Conservation (phyloP, 2,113 vertebrate genomes). For the Danionella cerebrum region DNA sequence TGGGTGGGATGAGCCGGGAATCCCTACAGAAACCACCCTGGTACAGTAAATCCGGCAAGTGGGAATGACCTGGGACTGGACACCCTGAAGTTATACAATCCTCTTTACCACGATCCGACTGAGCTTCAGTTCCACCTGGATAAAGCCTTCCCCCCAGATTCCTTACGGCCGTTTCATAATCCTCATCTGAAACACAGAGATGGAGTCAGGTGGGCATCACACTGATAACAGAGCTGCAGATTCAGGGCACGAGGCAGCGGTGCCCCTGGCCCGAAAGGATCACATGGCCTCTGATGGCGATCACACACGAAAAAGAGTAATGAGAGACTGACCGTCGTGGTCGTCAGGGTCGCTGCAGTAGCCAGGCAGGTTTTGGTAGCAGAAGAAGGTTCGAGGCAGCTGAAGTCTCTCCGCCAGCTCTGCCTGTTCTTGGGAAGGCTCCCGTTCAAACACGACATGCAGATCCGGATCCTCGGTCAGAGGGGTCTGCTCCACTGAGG, state of each 20-base stretch:
- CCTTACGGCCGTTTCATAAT: conserved; percentile 84
- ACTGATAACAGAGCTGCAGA: no score
- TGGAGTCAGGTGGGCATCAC: no score
- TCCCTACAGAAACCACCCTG: no score
- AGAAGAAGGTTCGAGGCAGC: conserved; percentile 89
- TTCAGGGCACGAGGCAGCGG: no score
- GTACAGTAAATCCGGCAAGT: no score
- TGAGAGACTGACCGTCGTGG: conserved; percentile 85
- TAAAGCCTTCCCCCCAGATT: conserved; percentile 88
- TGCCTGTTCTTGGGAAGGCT: conserved; percentile 79
- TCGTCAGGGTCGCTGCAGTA: conserved; percentile 75
- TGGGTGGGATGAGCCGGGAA: no score
- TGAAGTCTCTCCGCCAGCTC: conserved; percentile 73
- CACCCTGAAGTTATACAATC: no score
- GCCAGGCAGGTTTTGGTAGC: conserved; percentile 85
- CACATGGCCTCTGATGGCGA: no score
- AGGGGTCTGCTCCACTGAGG: no score
- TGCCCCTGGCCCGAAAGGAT: no score
- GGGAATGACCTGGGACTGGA: no score
- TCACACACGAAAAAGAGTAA: conserved; percentile 41
- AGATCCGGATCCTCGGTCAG: conserved; percentile 63
- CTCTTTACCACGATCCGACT: conserved; percentile 21
- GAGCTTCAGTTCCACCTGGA: conserved; percentile 52
- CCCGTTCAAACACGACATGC: conserved; percentile 75
- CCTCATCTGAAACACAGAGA: conserved; percentile 76